Base-by-base conservation (phyloP, 1,140 invertebrate species). In the Temnothorax curvispinosus region DNA sequence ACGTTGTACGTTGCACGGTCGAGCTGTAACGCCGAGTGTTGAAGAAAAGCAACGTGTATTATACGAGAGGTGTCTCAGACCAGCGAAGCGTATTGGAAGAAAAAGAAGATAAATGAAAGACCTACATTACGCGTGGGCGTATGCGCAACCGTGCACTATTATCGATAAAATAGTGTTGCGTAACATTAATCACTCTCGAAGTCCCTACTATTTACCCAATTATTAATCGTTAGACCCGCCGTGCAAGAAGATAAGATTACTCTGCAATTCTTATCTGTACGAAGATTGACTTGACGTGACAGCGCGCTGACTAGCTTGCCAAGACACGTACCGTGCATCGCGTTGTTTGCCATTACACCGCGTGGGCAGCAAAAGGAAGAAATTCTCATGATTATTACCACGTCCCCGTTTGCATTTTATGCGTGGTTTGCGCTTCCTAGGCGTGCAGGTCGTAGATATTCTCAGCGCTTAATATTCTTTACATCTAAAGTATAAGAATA, bases 171-270 rank as follows among this genome's bases (percentile, higher is more conserved):
- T n/a, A 41, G 54, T 6, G 13, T 74, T 74, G 5, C 32, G 27
- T 74, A 74, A 54, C n/a, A 41, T 56, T 41, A 38, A 74, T 72
- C 47, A 21, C 18, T 52, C 4, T 56, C 54, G 8, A 72, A 58
- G 27, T 82, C 18, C 44, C 5, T 27, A n/a, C 54, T 84, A 54
- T 84, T 86, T 82, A 64, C 21, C 50, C 56, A 86, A 86, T 86
- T 86, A 86, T 81, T 69, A 71, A 82, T 69, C 54, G n/a, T 80
- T 80, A 86, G 32, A 80, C 67, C 27, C 18, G 54, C 7, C 54
- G 13, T 50, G 47, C 50, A 50, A 15, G 11, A 35, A 87, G 81
- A 85, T 87, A 87, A 87, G 81, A 87, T 87, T 87, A 85, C 50
- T 35, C 27, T 85, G 72, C 62, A 76, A 54, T 38, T 85, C 81